Evolutionary conservation across 2,888 invertebrate species (phyloP), one percentile per base, ranked within the genome.

Genomic region (Ditula angustiorana): DNA sequence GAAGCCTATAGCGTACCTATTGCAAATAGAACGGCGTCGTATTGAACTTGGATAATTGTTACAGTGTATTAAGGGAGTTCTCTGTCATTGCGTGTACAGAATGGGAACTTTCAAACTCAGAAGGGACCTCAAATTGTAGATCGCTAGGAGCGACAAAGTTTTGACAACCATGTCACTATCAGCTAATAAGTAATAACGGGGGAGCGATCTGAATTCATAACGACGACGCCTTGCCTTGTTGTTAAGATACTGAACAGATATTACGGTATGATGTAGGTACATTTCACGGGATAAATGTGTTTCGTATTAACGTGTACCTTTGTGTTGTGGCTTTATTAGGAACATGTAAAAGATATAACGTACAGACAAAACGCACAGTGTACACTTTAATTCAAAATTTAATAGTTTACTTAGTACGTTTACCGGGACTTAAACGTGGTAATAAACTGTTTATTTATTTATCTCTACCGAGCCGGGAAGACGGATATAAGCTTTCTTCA

Each of bases 131-230:
- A 80, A 81, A 82, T 81, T 80, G 77, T 75, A 82, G 81, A 85
- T 82, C 81, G 80, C 78, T 64, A 72, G 76, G 76, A 76, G 77
- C 71, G 77, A 79, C 71, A 77, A 89, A 90, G 85, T 91, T 90
- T 85, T 84, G 86, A 87, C 85, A 86, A 79, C 81, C 81, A 83
- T 80, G 89, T 90, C 90, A 90, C 88, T 90, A 89, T 87, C 90
- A 89, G 87, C 83, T 87, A 88, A 86, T 88, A 85, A 82, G 59
- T 64, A 59, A 64, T 64, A 64, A 50, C 80, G 79, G 72, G 75
- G 79, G 79, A 79, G 77, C 81, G 81, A 83, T 85, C 80, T 80
- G 83, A 87, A 86, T 87, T 81, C 81, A 78, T 81, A 85, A 85
- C 76, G 78, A 76, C 77, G 52, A 37, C 26, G 65, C 61, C 47